Evolutionary conservation across 1,140 invertebrate species (phyloP).

Genomic region (Neuroterus valhalla): DNA sequence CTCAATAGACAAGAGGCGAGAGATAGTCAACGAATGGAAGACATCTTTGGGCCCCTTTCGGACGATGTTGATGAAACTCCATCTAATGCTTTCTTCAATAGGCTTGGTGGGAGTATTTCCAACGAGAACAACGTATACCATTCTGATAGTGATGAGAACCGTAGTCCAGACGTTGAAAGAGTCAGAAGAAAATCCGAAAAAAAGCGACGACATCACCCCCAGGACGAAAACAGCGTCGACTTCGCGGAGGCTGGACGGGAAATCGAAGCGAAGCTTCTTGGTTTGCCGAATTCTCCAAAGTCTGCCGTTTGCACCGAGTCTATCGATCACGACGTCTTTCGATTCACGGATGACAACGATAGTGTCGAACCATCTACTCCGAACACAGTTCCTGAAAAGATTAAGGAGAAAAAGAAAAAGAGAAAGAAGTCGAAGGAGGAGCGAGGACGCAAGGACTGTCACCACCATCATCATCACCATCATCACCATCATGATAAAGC

Average conservation of each 20-base stretch:
- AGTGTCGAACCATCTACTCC: slow-evolving; percentile 70
- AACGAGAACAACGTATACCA: slow-evolving; percentile 64
- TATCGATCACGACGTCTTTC: slow-evolving; percentile 76
- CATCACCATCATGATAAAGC: slow-evolving; percentile 65
- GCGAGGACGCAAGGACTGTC: slow-evolving; percentile 80
- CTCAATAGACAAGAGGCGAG: slow-evolving; percentile 72
- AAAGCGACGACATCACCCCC: slow-evolving; percentile 78
- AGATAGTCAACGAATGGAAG: slow-evolving; percentile 84
- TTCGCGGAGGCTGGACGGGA: slow-evolving; percentile 86
- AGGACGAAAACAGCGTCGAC: slow-evolving; percentile 87
- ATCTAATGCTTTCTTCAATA: slow-evolving; percentile 63
- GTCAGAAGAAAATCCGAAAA: slow-evolving; percentile 79
- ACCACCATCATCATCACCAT: slow-evolving; percentile 77
- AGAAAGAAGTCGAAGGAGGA: slow-evolving; percentile 89
- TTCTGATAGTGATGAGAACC: slow-evolving; percentile 66
- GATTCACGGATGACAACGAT: slow-evolving; percentile 80
- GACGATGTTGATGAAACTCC: slow-evolving; percentile 78
- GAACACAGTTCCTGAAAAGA: slow-evolving; percentile 70
- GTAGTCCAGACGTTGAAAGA: slow-evolving; percentile 67
- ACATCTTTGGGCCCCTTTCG: slow-evolving; percentile 90
- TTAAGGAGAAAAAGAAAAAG: slow-evolving; percentile 87
- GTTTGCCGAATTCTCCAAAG: slow-evolving; percentile 70
- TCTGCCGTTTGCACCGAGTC: slow-evolving; percentile 63
- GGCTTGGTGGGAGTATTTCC: slow-evolving; percentile 48
- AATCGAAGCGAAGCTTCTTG: slow-evolving; percentile 85